Evolutionary conservation across 2,113 vertebrate species (phyloP), one percentile per base, ranked within the genome.

Genomic region (Callorhinus ursinus): DNA sequence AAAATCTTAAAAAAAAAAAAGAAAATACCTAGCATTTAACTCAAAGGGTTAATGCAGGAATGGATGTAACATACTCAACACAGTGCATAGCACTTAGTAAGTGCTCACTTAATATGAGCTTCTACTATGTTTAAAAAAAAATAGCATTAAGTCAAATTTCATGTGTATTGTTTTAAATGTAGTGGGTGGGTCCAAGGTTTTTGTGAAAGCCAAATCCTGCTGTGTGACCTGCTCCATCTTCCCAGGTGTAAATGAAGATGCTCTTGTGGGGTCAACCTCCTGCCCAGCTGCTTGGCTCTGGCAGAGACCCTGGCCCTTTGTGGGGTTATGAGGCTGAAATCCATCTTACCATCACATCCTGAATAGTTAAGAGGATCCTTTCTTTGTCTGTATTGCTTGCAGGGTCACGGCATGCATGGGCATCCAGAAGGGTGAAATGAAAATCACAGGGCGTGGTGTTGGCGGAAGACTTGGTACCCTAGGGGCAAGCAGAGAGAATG

Each of bases 271-370:
- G 33, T 79, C 67, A 36, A 21, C 22, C 79, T 49, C 15, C 0
- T 9, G 57, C 36, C 53, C 59, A 36, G 33, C 28, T 28, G 49
- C 24, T 74, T 24, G 51, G 88, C 36, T 33, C 2, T 3, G 42
- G 46, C 31, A 69, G 94, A 92, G 65, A 82, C 42, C 24, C 77
- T 19, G 26, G 46, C 65, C 8, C 53, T 18, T 88, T 15, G 0
- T 4, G 59, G 42, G 42, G 69, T 49, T 53, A 69, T 21, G 33
- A 61, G 36, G 77, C 42, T 36, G 83, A 59, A 53, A 53, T 42
- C 3, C 2, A 80, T 80, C 98, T 98, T 94, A 99, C 99, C 99
- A 99, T 99, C 42, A 99, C 98, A 95, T 99, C 99, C 95, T 99
- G 98, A 9, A 99, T 98, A 97, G 98, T 99, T 77, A 99, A 98